A percentile compares a stretch with the other conserved stretches of the same genome.
Evolutionary conservation across 2,888 invertebrate species (phyloP).

Genomic region (Machimus atricapillus): DNA sequence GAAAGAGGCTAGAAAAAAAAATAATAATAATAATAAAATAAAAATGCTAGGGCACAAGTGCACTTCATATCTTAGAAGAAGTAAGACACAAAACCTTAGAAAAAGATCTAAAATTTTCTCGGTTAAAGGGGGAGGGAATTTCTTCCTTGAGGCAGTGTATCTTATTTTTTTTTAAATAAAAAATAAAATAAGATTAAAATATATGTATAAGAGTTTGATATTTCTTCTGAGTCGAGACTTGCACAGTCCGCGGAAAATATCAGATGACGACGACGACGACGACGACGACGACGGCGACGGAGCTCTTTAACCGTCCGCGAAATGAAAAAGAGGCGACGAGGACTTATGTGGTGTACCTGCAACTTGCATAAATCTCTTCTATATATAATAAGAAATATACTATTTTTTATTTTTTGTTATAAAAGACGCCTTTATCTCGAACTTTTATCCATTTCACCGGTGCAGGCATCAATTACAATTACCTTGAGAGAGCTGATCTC

Average conservation of each 20-base stretch:
- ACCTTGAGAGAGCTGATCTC: conserved; percentile 22
- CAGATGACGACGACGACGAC: not conserved
- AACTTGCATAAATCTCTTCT: not conserved
- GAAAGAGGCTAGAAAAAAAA: not conserved
- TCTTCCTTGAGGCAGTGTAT: not conserved
- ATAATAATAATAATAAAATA: not conserved
- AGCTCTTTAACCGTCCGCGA: not conserved
- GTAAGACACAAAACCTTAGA: not conserved
- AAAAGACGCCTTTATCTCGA: conserved; percentile 8
- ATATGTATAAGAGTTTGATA: not conserved
- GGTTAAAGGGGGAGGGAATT: not conserved
- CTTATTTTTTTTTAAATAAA: not conserved
- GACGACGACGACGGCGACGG: not conserved
- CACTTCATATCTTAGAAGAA: not conserved
- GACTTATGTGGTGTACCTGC: not conserved
- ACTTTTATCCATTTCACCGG: conserved; percentile 34
- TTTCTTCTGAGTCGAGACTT: not conserved
- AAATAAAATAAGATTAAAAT: not conserved
- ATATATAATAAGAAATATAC: not conserved
- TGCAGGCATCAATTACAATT: conserved; percentile 37
- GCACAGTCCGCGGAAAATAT: not conserved
- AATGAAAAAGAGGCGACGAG: not conserved
- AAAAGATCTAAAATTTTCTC: not conserved
- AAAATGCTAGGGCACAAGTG: not conserved
- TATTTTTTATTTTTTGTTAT: not conserved